A percentile compares a stretch with the other conserved stretches of the same genome.
phyloP scores from a whole-genome alignment of 2,113 vertebrate species.

The Piaya cayana region DNA sequence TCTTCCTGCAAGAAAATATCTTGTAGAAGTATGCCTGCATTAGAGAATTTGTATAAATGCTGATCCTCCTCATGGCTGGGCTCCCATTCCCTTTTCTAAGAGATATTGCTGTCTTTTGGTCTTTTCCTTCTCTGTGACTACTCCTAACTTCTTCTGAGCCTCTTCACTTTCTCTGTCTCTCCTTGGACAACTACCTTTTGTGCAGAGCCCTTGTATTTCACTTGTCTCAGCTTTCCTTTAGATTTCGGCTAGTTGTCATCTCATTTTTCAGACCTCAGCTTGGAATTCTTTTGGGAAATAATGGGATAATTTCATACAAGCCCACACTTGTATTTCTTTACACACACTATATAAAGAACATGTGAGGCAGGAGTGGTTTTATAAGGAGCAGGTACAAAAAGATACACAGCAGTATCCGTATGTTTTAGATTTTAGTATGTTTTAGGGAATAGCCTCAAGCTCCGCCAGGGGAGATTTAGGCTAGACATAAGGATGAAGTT shows the following conservation, averaged over 20 bases:
- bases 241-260: neutral
- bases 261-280: neutral
- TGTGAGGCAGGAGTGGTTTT: neutral
- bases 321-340: neutral
- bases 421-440: too few species aligned
- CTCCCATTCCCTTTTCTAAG: neutral
- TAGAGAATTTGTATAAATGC: neutral
- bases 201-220: neutral
- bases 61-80: neutral
- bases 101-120: neutral
- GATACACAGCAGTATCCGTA: neutral
- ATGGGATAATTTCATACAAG: neutral
- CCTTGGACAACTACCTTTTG: neutral
- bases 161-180: neutral
- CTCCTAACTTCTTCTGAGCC: neutral
- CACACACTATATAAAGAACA: neutral
- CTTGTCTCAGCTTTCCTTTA: neutral
- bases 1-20: neutral
- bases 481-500: too few species aligned
- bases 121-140: neutral
- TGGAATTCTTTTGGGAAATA: neutral
- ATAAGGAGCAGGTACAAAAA: neutral
- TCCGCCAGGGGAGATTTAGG: too few species aligned
- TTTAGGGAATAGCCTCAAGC: too few species aligned
- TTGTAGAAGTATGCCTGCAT: neutral